Evolutionary conservation across 1,140 invertebrate species (phyloP).

Genomic region (Nymphalis io): DNA sequence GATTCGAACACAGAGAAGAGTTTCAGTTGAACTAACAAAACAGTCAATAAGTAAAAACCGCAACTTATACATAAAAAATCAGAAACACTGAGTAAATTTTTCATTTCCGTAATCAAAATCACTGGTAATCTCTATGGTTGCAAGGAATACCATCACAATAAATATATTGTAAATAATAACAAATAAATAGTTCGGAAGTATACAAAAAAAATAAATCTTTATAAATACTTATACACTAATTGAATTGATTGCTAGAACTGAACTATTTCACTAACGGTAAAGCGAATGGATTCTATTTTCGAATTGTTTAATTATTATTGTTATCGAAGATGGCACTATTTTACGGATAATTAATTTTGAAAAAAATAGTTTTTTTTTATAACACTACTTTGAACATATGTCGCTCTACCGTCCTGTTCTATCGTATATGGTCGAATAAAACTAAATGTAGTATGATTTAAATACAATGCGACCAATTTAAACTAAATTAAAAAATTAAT

Average conservation of each 20-base stretch:
- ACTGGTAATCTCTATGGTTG: slow-evolving; percentile 57
- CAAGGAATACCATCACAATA: slow-evolving; percentile 56
- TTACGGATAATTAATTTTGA: slow-evolving; percentile 23
- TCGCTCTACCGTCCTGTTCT: slow-evolving; percentile 25
- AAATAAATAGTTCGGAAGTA: slow-evolving; percentile 77
- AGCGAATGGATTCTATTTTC: slow-evolving; percentile 11
- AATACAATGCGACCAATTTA: slow-evolving; percentile 51
- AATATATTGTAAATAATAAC: slow-evolving; percentile 71
- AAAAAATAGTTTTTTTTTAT: not conserved
- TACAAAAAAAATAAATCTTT: slow-evolving; percentile 73
- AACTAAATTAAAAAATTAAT: slow-evolving; percentile 38
- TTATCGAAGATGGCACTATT: slow-evolving; percentile 20
- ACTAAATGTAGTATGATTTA: slow-evolving; percentile 48
- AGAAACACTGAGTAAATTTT: slow-evolving; percentile 47
- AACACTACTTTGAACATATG: not conserved
- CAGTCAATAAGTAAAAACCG: slow-evolving; percentile 74
- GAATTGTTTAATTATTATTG: not conserved
- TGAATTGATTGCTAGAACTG: slow-evolving; percentile 52
- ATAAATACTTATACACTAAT: slow-evolving; percentile 75
- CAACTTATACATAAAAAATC: slow-evolving; percentile 65
- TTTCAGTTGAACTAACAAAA: slow-evolving; percentile 51
- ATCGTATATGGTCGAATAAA: slow-evolving; percentile 26
- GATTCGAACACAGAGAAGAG: slow-evolving; percentile 71
- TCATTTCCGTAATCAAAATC: slow-evolving; percentile 37
- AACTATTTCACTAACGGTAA: slow-evolving; percentile 19